Evolutionary conservation across 1,140 invertebrate species (phyloP), one percentile per base, ranked within the genome.

Genomic region (Penaeus chinensis): DNA sequence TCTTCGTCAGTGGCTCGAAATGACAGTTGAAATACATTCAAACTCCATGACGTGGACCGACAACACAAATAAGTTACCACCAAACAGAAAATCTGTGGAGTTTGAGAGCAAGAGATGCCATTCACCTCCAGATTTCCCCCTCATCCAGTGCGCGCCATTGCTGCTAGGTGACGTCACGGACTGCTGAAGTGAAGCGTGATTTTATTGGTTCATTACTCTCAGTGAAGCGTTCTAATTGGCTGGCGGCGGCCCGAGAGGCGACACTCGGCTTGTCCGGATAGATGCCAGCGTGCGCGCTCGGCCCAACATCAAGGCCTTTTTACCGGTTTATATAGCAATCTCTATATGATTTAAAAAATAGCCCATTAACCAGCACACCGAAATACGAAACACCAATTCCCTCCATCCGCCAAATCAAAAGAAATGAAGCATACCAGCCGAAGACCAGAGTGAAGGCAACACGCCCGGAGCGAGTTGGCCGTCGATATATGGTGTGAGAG

Each of bases 271-370:
- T 61, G 92, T 87, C 88, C 91, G 32, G 88, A 85, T 93, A 98
- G 97, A 93, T 99, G 99, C 93, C 99, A 99, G 93, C 97, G 98
- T 93, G 98, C 97, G 32, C 98, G 98, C 81, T 98, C 97, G 71
- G 98, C 99, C 91, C 95, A 97, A 91, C 98, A 98, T 16, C 93
- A 97, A 69, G 98, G 97, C 47, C 99, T 24, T 60, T 27, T 11
- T 65, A 37, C 71, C 13, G 24, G 24, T 19, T 74, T 74, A 19
- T 19, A 5, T 74, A 74, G 5, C 4, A 37, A 74, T 27, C 24
- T 11, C 42, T 27, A 74, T 32, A 24, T 74, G 10, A 54, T 54
- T 54, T 54, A 54, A 54, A 54, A 42, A 54, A 54, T 54, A 54
- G 5, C 16, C 16, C 16, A 54, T 54, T 54, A 54, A 54, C 54